These are phyloP conservation scores for Takifugu ocellatus DNA, from an alignment of 2,797 vertebrate species.

Conservation along the genomic window DNA sequence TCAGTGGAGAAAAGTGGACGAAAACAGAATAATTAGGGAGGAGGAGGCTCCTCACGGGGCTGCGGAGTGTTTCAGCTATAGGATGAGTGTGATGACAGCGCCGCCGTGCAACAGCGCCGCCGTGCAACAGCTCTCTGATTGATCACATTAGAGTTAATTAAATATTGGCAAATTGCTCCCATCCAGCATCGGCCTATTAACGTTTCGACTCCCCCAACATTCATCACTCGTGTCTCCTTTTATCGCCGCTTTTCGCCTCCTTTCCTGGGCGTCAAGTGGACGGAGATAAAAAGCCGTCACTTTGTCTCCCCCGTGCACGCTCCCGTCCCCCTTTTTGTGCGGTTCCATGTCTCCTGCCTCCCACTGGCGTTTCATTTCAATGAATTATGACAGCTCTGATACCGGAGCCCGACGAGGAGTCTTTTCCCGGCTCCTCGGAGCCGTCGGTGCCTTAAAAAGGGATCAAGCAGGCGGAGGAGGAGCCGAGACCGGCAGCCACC, in stretches of 20 bases:
- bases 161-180: constrained; percentile 71
- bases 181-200: constrained; percentile 64
- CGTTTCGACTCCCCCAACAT: constrained; percentile 60
- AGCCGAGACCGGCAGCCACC: constrained; percentile 5
- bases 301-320: constrained; percentile 2
- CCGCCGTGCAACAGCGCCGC: constrained; percentile 50
- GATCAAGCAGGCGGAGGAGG: constrained; percentile 52
- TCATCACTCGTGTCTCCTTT: constrained; percentile 58
- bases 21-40: background rate
- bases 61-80: constrained; percentile 51
- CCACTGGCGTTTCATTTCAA: constrained; percentile 52
- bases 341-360: constrained; percentile 20
- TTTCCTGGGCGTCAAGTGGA: constrained; percentile 55
- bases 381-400: constrained; percentile 61
- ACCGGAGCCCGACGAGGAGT: constrained; percentile 38
- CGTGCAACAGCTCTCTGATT: constrained; percentile 61
- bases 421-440: constrained; percentile 41
- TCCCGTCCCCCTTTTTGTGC: constrained; percentile 27
- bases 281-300: constrained; percentile 53
- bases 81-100: constrained; percentile 44
- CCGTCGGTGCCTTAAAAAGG: constrained; percentile 53
- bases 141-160: constrained; percentile 74
- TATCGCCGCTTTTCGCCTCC: constrained; percentile 48
- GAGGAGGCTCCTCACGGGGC: constrained; percentile 24
- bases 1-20: too few species aligned